Conservation (phyloP, 2,797 vertebrate genomes). For the Pseudomugil gertrudae region DNA sequence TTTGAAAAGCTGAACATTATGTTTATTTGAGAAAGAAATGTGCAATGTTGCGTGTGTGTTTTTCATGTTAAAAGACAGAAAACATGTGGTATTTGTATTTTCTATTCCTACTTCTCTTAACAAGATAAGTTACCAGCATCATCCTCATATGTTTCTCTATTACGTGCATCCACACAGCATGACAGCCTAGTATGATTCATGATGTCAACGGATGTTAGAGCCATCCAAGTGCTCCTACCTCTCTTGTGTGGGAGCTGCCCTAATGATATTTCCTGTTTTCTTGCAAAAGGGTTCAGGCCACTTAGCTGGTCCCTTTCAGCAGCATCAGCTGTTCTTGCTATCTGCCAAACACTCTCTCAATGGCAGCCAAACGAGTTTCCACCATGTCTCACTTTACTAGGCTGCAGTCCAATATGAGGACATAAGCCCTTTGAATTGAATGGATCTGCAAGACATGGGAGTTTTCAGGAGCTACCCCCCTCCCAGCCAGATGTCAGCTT, state of each 20-base stretch:
- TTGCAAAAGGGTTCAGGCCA: constrained; percentile 48
- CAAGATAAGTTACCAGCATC: constrained; percentile 40
- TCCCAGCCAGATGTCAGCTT: constrained; percentile 56
- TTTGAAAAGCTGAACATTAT: constrained; percentile 40
- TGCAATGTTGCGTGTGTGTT: constrained; percentile 38
- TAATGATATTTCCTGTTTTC: constrained; percentile 54
- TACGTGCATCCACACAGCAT: constrained; percentile 30
- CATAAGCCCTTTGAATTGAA: constrained; percentile 46
- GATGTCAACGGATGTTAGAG: constrained; percentile 77
- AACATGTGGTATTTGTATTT: constrained; percentile 48
- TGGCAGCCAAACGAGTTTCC: constrained; percentile 52
- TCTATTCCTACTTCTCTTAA: constrained; percentile 43
- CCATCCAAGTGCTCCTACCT: constrained; percentile 64
- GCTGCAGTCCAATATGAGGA: constrained; percentile 59
- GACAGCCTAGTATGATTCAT: constrained; percentile 52
- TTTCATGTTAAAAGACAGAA: constrained; percentile 46
- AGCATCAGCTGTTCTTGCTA: constrained; percentile 39
- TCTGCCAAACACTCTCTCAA: constrained; percentile 55
- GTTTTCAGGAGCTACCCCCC: constrained; percentile 67
- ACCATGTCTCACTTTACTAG: constrained; percentile 42
- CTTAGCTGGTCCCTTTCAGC: constrained; percentile 40
- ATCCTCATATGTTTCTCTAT: constrained; percentile 28
- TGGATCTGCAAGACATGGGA: constrained; percentile 56
- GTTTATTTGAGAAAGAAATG: constrained; percentile 33
- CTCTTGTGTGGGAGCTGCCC: constrained; percentile 45